phyloP scores from a whole-genome alignment of 2,797 vertebrate species.

The Megalops cyprinoides region DNA sequence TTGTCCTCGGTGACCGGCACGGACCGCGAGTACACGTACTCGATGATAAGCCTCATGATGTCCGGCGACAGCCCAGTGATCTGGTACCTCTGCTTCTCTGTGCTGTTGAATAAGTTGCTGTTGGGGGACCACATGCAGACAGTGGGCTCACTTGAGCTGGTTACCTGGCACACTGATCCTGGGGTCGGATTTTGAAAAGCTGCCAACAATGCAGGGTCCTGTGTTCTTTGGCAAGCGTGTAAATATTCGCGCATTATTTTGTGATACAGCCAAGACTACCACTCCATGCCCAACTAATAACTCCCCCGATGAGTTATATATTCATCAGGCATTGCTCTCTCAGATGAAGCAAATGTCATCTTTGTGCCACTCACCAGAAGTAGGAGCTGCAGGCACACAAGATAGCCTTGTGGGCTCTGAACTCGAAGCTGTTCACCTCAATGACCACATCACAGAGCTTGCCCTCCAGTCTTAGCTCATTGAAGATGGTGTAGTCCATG shows the following conservation, averaged over 20 bases:
- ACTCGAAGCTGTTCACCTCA: background rate
- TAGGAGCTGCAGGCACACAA: constrained; percentile 18
- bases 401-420: constrained; percentile 21
- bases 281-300: background rate
- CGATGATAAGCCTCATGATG: constrained; percentile 73
- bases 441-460: constrained; percentile 28
- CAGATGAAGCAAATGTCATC: too few species aligned
- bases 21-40: constrained; percentile 69
- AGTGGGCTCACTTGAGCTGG: background rate
- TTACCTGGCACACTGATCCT: too few species aligned
- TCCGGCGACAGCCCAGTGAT: constrained; percentile 68
- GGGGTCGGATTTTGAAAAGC: background rate
- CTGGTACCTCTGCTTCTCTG: constrained; percentile 63
- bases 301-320: background rate
- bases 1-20: constrained; percentile 64
- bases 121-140: background rate
- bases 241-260: background rate
- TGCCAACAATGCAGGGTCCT: background rate
- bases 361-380: constrained; percentile 25
- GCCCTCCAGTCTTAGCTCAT: constrained; percentile 12
- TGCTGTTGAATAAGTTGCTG: constrained; percentile 72
- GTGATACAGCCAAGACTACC: background rate
- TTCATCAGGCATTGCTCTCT: too few species aligned
- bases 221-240: background rate
- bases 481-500: constrained; percentile 7